Conservation (phyloP, 2,888 invertebrate genomes). For the Sinopyrophorus schimmeli region DNA sequence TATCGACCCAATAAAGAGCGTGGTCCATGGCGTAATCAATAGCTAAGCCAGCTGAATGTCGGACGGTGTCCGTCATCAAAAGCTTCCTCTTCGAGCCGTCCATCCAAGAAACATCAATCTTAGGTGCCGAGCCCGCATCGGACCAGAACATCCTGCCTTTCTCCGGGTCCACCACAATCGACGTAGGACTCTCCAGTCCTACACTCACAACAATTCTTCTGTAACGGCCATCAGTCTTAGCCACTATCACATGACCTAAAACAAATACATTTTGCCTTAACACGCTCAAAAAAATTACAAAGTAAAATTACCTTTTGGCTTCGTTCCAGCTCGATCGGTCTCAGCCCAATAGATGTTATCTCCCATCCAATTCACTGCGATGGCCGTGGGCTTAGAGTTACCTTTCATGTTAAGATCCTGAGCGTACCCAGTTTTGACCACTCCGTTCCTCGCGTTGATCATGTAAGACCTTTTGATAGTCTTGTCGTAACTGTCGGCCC, state of each 20-base stretch:
- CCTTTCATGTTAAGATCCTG: constrained; percentile 87
- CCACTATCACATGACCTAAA: constrained; percentile 87
- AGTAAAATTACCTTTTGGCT: constrained; percentile 76
- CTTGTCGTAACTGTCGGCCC: constrained; percentile 92
- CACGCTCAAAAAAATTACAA: too few species aligned
- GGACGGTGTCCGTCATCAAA: constrained; percentile 78
- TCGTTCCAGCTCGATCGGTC: constrained; percentile 72
- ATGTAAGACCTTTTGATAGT: constrained; percentile 91
- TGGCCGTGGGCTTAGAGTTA: constrained; percentile 80
- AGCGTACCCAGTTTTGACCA: constrained; percentile 79
- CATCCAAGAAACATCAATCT: constrained; percentile 96
- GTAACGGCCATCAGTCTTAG: constrained; percentile 88
- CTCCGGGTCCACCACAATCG: constrained; percentile 86
- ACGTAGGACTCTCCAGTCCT: constrained; percentile 84
- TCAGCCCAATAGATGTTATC: constrained; percentile 96
- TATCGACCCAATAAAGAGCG: constrained; percentile 93
- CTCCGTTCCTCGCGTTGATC: constrained; percentile 75
- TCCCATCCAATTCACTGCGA: constrained; percentile 95
- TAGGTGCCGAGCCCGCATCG: too few species aligned
- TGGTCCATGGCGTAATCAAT: constrained; percentile 91
- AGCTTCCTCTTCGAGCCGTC: constrained; percentile 87
- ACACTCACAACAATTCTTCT: constrained; percentile 76
- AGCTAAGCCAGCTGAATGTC: constrained; percentile 86
- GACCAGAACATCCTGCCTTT: constrained; percentile 91
- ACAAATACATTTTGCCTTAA: too few species aligned